Conservation (phyloP, 2,888 invertebrate genomes). For the Prenolepis imparis region DNA sequence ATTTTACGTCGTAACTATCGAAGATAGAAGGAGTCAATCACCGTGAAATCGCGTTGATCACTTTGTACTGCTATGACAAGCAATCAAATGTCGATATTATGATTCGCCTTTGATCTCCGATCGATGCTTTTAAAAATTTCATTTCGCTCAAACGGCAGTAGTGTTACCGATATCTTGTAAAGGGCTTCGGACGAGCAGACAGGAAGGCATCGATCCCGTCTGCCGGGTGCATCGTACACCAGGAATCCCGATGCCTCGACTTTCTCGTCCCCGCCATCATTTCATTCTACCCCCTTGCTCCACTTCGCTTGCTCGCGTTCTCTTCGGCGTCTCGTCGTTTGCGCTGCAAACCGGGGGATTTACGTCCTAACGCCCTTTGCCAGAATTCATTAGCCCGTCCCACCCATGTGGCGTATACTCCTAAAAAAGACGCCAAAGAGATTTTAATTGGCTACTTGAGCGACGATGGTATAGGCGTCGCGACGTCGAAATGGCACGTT, state of each 20-base stretch:
- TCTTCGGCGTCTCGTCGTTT: slow-evolving; percentile 64
- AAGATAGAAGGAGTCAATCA: background rate
- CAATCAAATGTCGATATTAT: slow-evolving; percentile 40
- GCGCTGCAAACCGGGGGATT: slow-evolving; percentile 73
- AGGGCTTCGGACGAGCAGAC: slow-evolving; percentile 69
- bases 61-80: slow-evolving; percentile 24
- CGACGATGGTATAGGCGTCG: slow-evolving; percentile 57
- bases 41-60: slow-evolving; percentile 6
- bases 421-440: slow-evolving; percentile 76
- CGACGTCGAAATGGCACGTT: slow-evolving; percentile 37
- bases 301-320: slow-evolving; percentile 8
- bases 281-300: background rate
- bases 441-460: slow-evolving; percentile 81
- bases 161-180: slow-evolving; percentile 56
- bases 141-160: slow-evolving; percentile 15
- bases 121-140: slow-evolving; percentile 42
- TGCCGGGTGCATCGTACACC: slow-evolving; percentile 70
- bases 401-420: slow-evolving; percentile 51
- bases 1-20: slow-evolving; percentile 6
- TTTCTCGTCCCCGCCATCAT: slow-evolving; percentile 35
- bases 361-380: slow-evolving; percentile 75
- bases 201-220: slow-evolving; percentile 77
- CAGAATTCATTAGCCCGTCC: slow-evolving; percentile 75
- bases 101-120: slow-evolving; percentile 48
- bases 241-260: slow-evolving; percentile 69